Evolutionary conservation across 2,113 vertebrate species (phyloP), one percentile per base, ranked within the genome.

Genomic region (Galeopterus variegatus): DNA sequence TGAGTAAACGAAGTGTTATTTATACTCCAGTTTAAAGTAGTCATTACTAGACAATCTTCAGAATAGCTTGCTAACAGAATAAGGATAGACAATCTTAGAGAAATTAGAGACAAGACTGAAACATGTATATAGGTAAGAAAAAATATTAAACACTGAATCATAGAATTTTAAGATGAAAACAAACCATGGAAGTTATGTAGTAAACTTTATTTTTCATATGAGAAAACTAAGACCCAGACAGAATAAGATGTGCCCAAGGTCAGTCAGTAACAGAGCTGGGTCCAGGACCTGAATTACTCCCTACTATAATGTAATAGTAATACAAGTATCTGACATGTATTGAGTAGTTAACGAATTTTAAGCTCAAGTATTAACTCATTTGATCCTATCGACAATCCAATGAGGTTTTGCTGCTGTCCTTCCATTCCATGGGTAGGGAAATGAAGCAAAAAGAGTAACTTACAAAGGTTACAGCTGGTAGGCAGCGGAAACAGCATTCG

Each of bases 211-310:
- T 95, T 96, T 93, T 52, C 77, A 94, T 69, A 45, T 50, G 23
- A 93, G 54, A 73, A 88, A 95, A 93, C 81, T 86, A n/a, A 97
- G 64, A 86, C 19, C 58, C 64, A 81, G n/a, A 93, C 23, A 83
- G 36, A 41, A 62, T 87, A 87, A 75, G 21, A 93, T 84, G 21
- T 70, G 33, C 88, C 36, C 4, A 31, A 79, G 14, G 58, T 91
- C 45, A 93, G 33, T 56, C 26, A 52, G 48, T 58, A 90, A 64
- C 50, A 67, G 36, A 95, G 85, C 52, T 89, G 41, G 21, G 21
- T 54, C 60, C 67, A 81, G 52, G 33, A 81, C 83, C 10, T 64
- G 60, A 15, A 36, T 81, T 52, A 21, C 48, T 70, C 56, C 36
- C 12, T 81, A 79, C 36, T 75, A 5, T 62, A 69, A 73, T 8